phyloP scores from a whole-genome alignment of 2,888 invertebrate species.

The Caenorhabditis japonica region DNA sequence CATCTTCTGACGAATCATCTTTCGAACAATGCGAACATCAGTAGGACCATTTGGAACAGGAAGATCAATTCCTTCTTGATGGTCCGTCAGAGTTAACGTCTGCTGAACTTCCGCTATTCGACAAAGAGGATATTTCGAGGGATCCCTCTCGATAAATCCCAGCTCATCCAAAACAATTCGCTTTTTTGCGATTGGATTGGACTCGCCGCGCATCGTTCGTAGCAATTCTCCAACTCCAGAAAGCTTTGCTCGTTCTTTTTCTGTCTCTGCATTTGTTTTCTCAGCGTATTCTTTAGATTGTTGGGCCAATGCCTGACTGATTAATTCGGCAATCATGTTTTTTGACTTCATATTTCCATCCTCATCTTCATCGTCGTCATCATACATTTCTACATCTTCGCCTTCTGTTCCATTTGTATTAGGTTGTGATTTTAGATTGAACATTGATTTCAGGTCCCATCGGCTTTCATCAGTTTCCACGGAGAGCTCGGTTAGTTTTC shows the following conservation, averaged over 20 bases:
- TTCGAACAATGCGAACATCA: slow-evolving; percentile 29
- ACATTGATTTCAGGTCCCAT: neutral
- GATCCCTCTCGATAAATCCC: slow-evolving; percentile 7
- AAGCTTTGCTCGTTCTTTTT: slow-evolving; percentile 8
- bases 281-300: neutral
- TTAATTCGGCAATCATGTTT: neutral
- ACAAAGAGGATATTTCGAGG: slow-evolving; percentile 12
- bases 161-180: slow-evolving; percentile 19
- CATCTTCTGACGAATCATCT: slow-evolving; percentile 68
- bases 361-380: slow-evolving; percentile 3
- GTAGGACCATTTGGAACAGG: slow-evolving; percentile 20
- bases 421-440: neutral
- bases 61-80: slow-evolving; percentile 30
- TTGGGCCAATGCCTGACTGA: neutral
- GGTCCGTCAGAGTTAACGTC: neutral
- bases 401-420: neutral
- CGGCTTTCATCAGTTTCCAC: no score
- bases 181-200: neutral
- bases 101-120: slow-evolving; percentile 32
- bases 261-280: slow-evolving; percentile 9
- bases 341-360: neutral
- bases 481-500: no score
- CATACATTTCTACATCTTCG: neutral
- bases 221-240: slow-evolving; percentile 24
- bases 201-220: slow-evolving; percentile 10